These are phyloP conservation scores for Coptodon bakossiorum DNA, from an alignment of 2,113 vertebrate genomes.

Conservation along the genomic window DNA sequence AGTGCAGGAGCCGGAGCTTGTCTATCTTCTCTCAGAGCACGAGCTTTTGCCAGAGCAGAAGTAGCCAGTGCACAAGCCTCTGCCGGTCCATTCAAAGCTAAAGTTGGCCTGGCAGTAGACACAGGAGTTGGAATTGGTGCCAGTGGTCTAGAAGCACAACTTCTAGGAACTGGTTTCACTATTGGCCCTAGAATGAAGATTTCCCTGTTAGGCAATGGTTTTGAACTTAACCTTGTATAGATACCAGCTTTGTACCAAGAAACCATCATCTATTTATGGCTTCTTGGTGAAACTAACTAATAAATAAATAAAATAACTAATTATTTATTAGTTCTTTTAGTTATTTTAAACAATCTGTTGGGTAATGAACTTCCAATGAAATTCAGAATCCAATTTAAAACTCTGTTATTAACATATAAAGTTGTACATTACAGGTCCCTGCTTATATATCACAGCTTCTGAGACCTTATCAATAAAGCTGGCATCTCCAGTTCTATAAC, in stretches of 20 bases:
- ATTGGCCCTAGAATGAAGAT: fast-evolving
- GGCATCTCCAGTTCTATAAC: no score
- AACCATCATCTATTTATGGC: no score
- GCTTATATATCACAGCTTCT: fast-evolving
- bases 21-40: fast-evolving
- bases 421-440: no score
- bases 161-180: neutral
- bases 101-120: neutral
- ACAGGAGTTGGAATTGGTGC: neutral
- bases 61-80: neutral
- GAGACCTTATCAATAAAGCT: no score
- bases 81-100: neutral
- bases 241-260: no score
- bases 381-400: no score
- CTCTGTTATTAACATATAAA: no score
- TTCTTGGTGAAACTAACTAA: no score
- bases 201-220: neutral
- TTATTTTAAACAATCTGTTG: no score
- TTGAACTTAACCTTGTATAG: neutral
- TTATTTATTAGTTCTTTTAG: fast-evolving
- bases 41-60: neutral
- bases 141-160: neutral
- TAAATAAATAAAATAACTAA: no score
- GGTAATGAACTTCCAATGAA: no score
- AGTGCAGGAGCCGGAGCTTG: fast-evolving